Evolutionary conservation across 64 coral and sea anemone genomes (phyloP).

Genomic region (Astreopora myriophthalma): DNA sequence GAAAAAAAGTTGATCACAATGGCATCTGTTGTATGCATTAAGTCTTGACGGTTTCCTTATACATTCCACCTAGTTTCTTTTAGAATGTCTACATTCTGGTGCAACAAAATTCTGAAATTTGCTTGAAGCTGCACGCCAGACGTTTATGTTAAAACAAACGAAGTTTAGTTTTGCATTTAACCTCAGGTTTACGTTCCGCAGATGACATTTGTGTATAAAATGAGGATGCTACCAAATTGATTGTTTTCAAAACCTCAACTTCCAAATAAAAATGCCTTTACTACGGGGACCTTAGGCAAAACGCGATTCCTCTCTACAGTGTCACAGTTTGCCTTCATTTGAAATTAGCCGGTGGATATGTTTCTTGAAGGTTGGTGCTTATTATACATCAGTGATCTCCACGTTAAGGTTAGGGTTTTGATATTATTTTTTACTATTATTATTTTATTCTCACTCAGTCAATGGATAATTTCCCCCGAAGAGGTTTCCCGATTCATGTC

Average conservation of each 20-base stretch:
- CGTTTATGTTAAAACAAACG: background rate
- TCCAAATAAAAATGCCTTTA: background rate
- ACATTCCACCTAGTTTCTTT: background rate
- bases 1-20: background rate
- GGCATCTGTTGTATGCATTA: background rate
- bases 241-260: conserved; percentile 19
- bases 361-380: background rate
- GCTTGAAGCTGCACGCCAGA: background rate
- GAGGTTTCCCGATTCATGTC: no score
- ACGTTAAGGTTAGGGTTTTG: background rate
- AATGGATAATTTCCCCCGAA: no score
- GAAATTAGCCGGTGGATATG: background rate
- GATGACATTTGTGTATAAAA: conserved; percentile 30
- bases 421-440: no score
- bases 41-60: background rate
- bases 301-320: background rate
- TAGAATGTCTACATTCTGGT: background rate
- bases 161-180: background rate
- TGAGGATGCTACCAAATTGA: background rate
- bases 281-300: background rate
- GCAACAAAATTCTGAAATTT: background rate
- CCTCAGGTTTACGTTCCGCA: background rate
- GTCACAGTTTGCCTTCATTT: background rate
- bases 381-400: background rate
- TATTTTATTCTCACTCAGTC: background rate